Percentiles rank a stretch among this genome's conserved stretches.
phyloP scores from a whole-genome alignment of 2,888 invertebrate species.

The Cantharis nigra region DNA sequence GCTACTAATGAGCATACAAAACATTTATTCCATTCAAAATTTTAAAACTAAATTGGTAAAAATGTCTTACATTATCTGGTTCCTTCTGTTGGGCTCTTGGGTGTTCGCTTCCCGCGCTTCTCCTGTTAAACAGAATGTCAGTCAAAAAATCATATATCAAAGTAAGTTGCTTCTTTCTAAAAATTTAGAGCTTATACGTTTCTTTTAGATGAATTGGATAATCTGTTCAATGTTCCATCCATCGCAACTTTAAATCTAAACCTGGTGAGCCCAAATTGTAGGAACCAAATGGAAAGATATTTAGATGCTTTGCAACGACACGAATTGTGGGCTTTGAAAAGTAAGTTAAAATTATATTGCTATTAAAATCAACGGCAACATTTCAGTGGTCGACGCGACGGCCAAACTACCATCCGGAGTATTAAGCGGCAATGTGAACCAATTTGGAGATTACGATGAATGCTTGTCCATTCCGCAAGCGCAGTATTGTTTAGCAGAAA shows the following conservation, averaged over 20 bases:
- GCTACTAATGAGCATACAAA: not conserved
- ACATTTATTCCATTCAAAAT: not conserved
- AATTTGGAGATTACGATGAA: conserved; percentile 73
- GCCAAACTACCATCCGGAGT: conserved; percentile 72
- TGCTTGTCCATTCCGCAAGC: conserved; percentile 60
- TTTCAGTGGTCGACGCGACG: conserved; percentile 71
- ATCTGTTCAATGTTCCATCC: not conserved
- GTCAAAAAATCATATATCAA: not conserved
- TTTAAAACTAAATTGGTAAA: not conserved
- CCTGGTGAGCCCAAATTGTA: not conserved
- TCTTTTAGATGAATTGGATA: not conserved
- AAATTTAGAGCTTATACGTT: not conserved
- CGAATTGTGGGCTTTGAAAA: conserved; percentile 62
- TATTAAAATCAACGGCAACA: not conserved
- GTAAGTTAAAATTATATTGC: conserved; percentile 49
- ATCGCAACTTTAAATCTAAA: not conserved
- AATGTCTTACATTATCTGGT: not conserved
- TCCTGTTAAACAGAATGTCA: not conserved
- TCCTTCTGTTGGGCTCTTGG: not conserved
- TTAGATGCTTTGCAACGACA: conserved; percentile 30
- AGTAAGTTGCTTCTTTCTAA: not conserved
- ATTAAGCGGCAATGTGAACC: conserved; percentile 70
- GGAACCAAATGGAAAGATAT: not conserved
- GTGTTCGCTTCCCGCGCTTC: not conserved
- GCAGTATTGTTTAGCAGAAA: conserved; percentile 67